Evolutionary conservation across 23 tunicate species (phyloP).

Genomic region (Styela plicata): DNA sequence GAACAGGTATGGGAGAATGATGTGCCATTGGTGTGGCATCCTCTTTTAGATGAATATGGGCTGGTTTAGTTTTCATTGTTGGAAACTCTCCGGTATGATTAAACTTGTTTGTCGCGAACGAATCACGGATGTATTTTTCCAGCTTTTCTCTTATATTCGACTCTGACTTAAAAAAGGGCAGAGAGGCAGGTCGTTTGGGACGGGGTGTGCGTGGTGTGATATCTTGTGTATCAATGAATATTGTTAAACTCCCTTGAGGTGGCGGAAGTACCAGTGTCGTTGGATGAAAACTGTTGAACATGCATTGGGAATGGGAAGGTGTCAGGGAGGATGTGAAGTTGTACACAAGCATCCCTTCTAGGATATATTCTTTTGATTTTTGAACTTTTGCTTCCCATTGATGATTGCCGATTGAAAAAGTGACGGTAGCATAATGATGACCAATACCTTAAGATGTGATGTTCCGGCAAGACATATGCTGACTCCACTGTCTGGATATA

Average conservation of each 20-base stretch:
- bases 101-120: background rate
- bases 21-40: conserved; percentile 20
- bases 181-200: background rate
- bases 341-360: background rate
- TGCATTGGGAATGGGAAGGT: background rate
- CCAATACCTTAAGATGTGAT: background rate
- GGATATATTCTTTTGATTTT: background rate
- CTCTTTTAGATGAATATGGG: conserved; percentile 17
- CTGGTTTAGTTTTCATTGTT: conserved; percentile 16
- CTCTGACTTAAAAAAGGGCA: background rate
- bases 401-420: background rate
- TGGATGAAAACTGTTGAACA: background rate
- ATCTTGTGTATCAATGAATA: background rate
- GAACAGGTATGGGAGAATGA: conserved; percentile 14
- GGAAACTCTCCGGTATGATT: background rate
- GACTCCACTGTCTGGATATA: background rate
- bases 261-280: background rate
- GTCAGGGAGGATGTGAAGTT: background rate
- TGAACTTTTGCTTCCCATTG: background rate
- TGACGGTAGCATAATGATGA: background rate
- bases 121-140: background rate
- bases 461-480: background rate
- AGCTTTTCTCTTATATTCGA: background rate
- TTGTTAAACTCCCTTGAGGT: background rate
- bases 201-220: background rate